phyloP scores from a whole-genome alignment of 1,140 invertebrate genomes.

The Halictus rubicundus region DNA sequence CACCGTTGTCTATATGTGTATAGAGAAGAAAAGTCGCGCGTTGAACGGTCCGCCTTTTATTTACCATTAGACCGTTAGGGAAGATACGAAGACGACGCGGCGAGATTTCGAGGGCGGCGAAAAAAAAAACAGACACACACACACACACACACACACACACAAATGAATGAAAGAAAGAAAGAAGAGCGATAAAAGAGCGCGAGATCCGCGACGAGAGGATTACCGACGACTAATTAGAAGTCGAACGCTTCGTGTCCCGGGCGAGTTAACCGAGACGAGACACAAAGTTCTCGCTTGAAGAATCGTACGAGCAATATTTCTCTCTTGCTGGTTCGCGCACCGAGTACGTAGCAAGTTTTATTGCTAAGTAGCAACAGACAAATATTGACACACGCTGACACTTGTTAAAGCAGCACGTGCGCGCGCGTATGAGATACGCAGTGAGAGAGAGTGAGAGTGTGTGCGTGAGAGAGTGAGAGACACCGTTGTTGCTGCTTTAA shows the following conservation, averaged over 20 bases:
- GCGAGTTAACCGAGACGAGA: slow-evolving; percentile 1
- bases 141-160: too few relatives aligned
- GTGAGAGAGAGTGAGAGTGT: too few relatives aligned
- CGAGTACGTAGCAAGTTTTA: slow-evolving; percentile 59
- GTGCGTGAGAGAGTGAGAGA: background rate
- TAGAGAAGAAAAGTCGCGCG: slow-evolving; percentile 38
- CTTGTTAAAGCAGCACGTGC: slow-evolving; percentile 50
- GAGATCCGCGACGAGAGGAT: slow-evolving; percentile 2
- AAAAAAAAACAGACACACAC: background rate
- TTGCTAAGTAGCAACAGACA: slow-evolving; percentile 58
- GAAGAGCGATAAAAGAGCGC: too few relatives aligned
- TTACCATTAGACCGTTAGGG: slow-evolving; percentile 36
- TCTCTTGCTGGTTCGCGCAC: slow-evolving; percentile 45
- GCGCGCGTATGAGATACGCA: slow-evolving; percentile 19
- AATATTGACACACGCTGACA: slow-evolving; percentile 52
- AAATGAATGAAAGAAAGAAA: too few relatives aligned
- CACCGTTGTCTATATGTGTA: slow-evolving; percentile 66
- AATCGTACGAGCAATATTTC: slow-evolving; percentile 60
- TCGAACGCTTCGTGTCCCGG: slow-evolving; percentile 6
- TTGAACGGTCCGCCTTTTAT: slow-evolving; percentile 45
- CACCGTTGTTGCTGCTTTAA: slow-evolving; percentile 50
- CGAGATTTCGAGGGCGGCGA: slow-evolving; percentile 5
- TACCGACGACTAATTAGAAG: slow-evolving; percentile 10
- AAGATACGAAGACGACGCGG: slow-evolving; percentile 12
- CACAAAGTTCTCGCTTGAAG: slow-evolving; percentile 18